Evolutionary conservation across 1,140 invertebrate species (phyloP).

Genomic region (Bombus waltoni): DNA sequence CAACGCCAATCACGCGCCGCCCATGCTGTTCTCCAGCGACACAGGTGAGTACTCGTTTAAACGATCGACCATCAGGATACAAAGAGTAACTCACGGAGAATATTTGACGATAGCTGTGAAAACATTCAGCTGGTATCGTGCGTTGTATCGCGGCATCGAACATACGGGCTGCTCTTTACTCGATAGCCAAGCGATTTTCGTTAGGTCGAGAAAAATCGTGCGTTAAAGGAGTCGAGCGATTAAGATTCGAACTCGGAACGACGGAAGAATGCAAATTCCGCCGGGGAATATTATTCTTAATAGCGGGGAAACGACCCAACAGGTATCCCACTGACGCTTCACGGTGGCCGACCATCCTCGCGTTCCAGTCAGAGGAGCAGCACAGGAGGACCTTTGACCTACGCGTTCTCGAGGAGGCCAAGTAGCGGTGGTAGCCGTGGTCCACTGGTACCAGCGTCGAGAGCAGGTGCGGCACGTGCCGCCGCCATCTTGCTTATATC

Average conservation of each 20-base stretch:
- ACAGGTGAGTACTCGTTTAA: conserved; percentile 83
- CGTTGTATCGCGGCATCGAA: no score
- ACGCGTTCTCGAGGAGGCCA: conserved; percentile 84
- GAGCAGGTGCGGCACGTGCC: conserved; percentile 93
- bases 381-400: conserved; percentile 85
- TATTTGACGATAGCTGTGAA: background rate
- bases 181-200: no score
- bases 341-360: conserved; percentile 85
- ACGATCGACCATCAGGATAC: background rate
- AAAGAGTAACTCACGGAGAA: background rate
- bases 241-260: background rate
- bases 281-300: background rate
- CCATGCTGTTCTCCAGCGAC: conserved; percentile 92
- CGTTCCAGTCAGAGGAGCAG: conserved; percentile 87
- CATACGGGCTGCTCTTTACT: no score
- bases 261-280: background rate
- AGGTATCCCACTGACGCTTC: conserved; percentile 86
- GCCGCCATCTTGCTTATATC: conserved; percentile 95
- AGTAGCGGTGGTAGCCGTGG: conserved; percentile 85
- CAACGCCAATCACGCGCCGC: conserved; percentile 91
- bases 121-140: no score
- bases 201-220: no score
- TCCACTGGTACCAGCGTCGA: conserved; percentile 87
- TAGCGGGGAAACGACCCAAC: conserved; percentile 39
- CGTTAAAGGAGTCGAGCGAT: background rate